phyloP scores from a whole-genome alignment of 2,797 vertebrate species.

The Lepilemur septentrionalis region DNA sequence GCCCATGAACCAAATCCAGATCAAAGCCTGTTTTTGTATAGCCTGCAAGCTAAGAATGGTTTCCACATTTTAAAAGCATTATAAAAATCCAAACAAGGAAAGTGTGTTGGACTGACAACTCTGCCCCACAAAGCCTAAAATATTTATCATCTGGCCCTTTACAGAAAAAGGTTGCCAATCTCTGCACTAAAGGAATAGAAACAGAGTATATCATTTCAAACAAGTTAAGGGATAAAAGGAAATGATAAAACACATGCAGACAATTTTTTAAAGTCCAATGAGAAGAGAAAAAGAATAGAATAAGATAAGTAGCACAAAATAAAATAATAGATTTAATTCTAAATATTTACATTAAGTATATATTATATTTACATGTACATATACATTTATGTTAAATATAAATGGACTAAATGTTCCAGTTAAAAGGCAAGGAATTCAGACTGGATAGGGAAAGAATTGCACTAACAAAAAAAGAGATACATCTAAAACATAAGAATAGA shows the following conservation, averaged over 20 bases:
- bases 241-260: not conserved
- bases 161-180: not conserved
- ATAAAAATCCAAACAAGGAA: not conserved
- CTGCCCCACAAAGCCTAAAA: not conserved
- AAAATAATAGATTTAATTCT: not conserved
- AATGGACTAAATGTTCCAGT: not conserved
- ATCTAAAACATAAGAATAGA: not conserved
- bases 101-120: too few relatives aligned
- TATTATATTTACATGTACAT: not conserved
- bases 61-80: not conserved
- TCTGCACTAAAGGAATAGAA: not conserved
- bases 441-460: not conserved
- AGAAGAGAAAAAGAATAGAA: not conserved
- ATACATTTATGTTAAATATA: not conserved
- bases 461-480: not conserved
- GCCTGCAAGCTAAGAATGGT: not conserved
- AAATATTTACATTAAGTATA: not conserved
- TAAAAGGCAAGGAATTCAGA: constrained; percentile 6
- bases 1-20: not conserved
- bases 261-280: not conserved
- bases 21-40: not conserved
- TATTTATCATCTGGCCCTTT: not conserved
- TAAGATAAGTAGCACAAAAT: not conserved
- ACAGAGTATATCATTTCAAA: not conserved
- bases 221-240: not conserved